Evolutionary conservation across 2,113 vertebrate genomes (phyloP).

Genomic region (Sigmodon hispidus): DNA sequence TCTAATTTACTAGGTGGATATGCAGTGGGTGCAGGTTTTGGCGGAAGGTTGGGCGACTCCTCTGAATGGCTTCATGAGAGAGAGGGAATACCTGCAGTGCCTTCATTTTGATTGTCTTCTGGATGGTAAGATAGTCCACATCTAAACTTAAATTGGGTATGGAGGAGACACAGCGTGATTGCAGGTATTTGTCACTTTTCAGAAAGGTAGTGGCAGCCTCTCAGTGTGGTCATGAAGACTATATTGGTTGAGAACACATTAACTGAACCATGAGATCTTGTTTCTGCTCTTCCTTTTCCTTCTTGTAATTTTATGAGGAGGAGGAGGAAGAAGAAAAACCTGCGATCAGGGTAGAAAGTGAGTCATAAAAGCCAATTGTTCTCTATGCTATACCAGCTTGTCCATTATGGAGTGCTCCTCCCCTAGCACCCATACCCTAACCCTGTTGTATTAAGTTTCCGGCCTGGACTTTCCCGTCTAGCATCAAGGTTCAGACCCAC

Average conservation of each 20-base stretch:
- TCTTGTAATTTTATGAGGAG: background rate
- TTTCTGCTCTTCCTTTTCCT: background rate
- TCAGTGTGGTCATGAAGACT: background rate
- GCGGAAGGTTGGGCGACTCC: constrained; percentile 99
- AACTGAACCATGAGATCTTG: background rate
- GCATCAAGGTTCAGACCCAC: too few species aligned
- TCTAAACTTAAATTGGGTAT: background rate
- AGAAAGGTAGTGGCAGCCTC: background rate
- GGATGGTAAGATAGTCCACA: constrained; percentile 89
- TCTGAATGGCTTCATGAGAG: constrained; percentile 98
- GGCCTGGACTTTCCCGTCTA: too few species aligned
- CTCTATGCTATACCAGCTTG: fast-evolving
- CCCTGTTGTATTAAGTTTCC: too few species aligned
- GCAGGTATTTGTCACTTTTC: background rate
- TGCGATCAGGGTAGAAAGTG: background rate
- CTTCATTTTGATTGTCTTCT: constrained; percentile 98
- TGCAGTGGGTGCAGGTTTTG: constrained; percentile 99
- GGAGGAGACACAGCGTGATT: background rate
- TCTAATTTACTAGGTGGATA: constrained; percentile 91
- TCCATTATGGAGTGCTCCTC: fast-evolving
- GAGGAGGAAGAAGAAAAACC: background rate
- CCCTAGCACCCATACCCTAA: background rate
- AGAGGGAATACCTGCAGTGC: constrained; percentile 97
- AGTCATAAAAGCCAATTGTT: background rate
- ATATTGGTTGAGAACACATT: background rate